phyloP scores from a whole-genome alignment of 2,888 invertebrate species.

The Habrosyne pyritoides region DNA sequence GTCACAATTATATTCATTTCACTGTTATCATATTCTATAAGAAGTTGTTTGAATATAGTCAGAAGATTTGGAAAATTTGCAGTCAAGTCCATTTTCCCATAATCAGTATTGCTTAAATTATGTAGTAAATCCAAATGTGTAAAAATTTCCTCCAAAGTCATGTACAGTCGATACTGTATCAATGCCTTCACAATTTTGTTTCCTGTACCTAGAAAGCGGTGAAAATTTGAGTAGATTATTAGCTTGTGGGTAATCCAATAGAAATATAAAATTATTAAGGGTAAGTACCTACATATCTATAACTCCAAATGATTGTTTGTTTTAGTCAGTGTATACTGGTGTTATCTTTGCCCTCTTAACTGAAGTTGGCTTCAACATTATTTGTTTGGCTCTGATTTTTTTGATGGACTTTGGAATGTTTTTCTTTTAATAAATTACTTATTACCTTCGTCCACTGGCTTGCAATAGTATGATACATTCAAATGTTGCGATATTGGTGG shows the following conservation, averaged over 20 bases:
- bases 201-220: conserved; percentile 55
- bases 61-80: conserved; percentile 49
- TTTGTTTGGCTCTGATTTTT: conserved; percentile 22
- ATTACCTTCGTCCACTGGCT: conserved; percentile 59
- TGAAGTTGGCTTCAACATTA: conserved; percentile 21
- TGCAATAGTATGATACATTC: conserved; percentile 52
- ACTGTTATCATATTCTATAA: conserved; percentile 65
- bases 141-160: conserved; percentile 64
- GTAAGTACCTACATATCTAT: conserved; percentile 33
- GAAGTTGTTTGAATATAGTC: conserved; percentile 53
- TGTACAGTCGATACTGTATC: conserved; percentile 51
- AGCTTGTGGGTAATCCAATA: not conserved
- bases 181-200: conserved; percentile 53
- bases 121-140: conserved; percentile 58
- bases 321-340: conserved; percentile 45
- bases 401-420: conserved; percentile 26
- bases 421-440: conserved; percentile 42
- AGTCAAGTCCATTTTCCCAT: conserved; percentile 49
- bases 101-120: conserved; percentile 48
- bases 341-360: conserved; percentile 43
- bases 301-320: conserved; percentile 3
- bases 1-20: conserved; percentile 66
- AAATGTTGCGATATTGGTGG: conserved; percentile 46
- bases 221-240: conserved; percentile 3
- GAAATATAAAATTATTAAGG: too few relatives aligned